Evolutionary conservation across 2,113 vertebrate genomes (phyloP).

Genomic region (Sula dactylatra): DNA sequence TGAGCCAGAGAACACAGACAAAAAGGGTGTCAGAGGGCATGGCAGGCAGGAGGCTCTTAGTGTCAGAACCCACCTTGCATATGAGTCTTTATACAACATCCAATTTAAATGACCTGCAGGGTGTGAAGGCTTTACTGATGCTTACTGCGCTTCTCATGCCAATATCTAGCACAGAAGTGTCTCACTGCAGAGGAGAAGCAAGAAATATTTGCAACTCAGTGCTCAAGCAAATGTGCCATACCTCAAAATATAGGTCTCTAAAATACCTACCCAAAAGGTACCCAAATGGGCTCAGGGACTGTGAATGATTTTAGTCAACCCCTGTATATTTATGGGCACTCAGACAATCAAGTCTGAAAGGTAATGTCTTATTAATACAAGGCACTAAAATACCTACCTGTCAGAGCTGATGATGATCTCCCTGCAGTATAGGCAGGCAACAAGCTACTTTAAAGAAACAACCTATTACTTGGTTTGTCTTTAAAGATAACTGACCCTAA

Average conservation of each 20-base stretch:
- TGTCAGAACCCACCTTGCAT: background rate
- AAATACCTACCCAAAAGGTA: background rate
- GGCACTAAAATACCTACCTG: background rate
- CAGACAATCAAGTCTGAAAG: background rate
- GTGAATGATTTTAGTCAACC: background rate
- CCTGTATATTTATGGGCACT: background rate
- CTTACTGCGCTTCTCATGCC: background rate
- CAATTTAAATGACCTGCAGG: background rate
- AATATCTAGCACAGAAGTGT: background rate
- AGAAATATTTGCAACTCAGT: background rate
- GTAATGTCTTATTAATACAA: background rate
- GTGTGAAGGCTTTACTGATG: background rate
- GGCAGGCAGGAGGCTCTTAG: background rate
- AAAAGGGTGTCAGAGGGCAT: background rate
- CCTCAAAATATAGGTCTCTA: background rate
- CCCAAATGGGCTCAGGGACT: rapidly evolving
- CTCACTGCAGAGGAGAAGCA: background rate
- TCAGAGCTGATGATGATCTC: background rate
- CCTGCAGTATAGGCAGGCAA: background rate
- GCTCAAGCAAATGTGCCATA: background rate
- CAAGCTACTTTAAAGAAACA: background rate
- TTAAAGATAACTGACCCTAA: background rate
- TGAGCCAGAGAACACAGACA: background rate
- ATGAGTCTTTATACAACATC: background rate
- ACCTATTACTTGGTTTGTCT: background rate